A percentile compares a stretch with the other conserved stretches of the same genome.
Conservation (phyloP, 2,888 invertebrate species). For the Luffia ferchaultella region DNA sequence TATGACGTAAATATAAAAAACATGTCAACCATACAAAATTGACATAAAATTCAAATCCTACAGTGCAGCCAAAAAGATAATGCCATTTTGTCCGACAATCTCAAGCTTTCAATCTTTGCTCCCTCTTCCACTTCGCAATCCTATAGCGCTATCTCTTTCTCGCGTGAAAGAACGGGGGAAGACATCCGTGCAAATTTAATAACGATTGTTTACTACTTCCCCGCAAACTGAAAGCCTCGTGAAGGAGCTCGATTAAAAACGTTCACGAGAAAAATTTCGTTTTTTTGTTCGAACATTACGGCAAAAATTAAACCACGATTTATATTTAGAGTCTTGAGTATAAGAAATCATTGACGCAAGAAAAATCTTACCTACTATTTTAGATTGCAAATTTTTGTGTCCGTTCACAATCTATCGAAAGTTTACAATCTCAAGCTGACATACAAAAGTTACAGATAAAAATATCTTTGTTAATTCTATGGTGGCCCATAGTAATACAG, state of each 20-base stretch:
- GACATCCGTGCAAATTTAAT: constrained; percentile 60
- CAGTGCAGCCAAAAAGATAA: constrained; percentile 32
- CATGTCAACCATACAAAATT: too few relatives aligned
- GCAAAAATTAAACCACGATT: neutral
- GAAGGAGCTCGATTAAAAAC: constrained; percentile 38
- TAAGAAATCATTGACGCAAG: too few relatives aligned
- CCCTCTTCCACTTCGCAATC: constrained; percentile 12
- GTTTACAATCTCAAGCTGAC: too few relatives aligned
- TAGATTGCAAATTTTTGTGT: too few relatives aligned
- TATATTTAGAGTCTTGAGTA: neutral
- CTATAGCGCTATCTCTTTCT: constrained; percentile 36
- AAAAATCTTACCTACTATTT: too few relatives aligned
- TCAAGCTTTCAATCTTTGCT: constrained; percentile 26
- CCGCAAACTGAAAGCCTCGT: constrained; percentile 45
- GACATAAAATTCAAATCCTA: too few relatives aligned
- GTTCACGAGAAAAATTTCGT: constrained; percentile 17
- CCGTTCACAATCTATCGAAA: too few relatives aligned
- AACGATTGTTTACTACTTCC: constrained; percentile 59
- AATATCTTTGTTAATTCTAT: too few relatives aligned
- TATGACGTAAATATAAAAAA: too few relatives aligned
- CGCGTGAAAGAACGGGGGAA: constrained; percentile 35
- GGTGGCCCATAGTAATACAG: too few relatives aligned
- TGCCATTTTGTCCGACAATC: constrained; percentile 41
- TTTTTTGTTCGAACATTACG: constrained; percentile 2
- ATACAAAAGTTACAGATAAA: too few relatives aligned